These are phyloP conservation scores for Mythimna pallens DNA, from an alignment of 2,888 invertebrate species.

Conservation along the genomic window DNA sequence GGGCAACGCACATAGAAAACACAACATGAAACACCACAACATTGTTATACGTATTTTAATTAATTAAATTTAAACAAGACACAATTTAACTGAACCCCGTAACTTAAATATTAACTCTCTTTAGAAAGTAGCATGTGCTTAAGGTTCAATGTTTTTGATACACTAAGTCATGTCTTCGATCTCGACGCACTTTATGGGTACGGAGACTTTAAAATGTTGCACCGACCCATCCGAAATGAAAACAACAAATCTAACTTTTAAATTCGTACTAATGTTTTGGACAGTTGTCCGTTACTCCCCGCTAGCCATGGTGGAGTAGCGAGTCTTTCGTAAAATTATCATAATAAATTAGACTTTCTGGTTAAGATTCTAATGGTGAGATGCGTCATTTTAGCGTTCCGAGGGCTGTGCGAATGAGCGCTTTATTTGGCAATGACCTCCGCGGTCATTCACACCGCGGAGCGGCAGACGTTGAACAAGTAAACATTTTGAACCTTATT, in stretches of 20 bases:
- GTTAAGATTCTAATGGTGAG: constrained; percentile 58
- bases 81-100: constrained; percentile 43
- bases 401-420: constrained; percentile 80
- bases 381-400: constrained; percentile 82
- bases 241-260: constrained; percentile 26
- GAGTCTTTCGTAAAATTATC: constrained; percentile 62
- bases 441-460: constrained; percentile 81
- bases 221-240: constrained; percentile 35
- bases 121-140: constrained; percentile 77
- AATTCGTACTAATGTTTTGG: constrained; percentile 22
- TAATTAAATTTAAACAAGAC: constrained; percentile 33
- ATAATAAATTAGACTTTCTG: constrained; percentile 56
- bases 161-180: constrained; percentile 86
- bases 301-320: constrained; percentile 56
- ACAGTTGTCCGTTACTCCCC: constrained; percentile 59
- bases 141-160: constrained; percentile 82
- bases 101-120: constrained; percentile 59
- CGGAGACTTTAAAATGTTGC: constrained; percentile 82
- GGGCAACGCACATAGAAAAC: constrained; percentile 73
- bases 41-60: constrained; percentile 61
- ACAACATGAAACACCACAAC: constrained; percentile 74
- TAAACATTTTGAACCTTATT: constrained; percentile 65
- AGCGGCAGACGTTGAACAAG: constrained; percentile 16
- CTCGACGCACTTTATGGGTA: constrained; percentile 81
- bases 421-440: constrained; percentile 89